Percentiles rank a stretch among this genome's conserved stretches.
Conservation (phyloP, 2,113 vertebrate species). For the Salvelinus alpinus region DNA sequence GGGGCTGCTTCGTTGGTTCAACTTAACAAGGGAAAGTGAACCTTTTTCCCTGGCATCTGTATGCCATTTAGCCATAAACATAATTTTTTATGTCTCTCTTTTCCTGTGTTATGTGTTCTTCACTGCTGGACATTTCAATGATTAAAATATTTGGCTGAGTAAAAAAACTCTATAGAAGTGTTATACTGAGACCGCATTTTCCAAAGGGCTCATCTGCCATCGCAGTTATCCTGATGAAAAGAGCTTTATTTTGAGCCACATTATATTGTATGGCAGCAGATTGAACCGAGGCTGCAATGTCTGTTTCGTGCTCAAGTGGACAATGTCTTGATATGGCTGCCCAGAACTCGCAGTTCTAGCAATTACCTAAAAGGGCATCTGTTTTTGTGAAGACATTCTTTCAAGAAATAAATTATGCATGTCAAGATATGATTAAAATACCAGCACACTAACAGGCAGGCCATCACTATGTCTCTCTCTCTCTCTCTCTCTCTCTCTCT, state of each 20-base stretch:
- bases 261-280: neutral
- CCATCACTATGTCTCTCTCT: neutral
- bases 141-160: constrained; percentile 17
- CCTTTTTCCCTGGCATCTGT: neutral
- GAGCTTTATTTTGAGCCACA: neutral
- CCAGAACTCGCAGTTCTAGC: constrained; percentile 8
- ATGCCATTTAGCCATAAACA: neutral
- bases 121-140: constrained; percentile 35
- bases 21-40: neutral
- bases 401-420: constrained; percentile 42
- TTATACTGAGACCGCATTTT: neutral
- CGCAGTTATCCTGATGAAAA: constrained; percentile 14
- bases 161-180: neutral
- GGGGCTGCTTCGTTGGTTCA: neutral
- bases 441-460: constrained; percentile 61
- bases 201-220: constrained; percentile 2
- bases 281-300: constrained; percentile 3
- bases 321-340: constrained; percentile 35
- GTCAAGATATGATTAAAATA: constrained; percentile 57
- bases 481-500: neutral
- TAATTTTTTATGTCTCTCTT: neutral
- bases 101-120: constrained; percentile 22
- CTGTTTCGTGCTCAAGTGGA: constrained; percentile 15
- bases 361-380: constrained; percentile 34
- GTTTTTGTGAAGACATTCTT: constrained; percentile 30